Evolutionary conservation across 2,113 vertebrate genomes (phyloP), one percentile per base, ranked within the genome.

Genomic region (Scatophagus argus): DNA sequence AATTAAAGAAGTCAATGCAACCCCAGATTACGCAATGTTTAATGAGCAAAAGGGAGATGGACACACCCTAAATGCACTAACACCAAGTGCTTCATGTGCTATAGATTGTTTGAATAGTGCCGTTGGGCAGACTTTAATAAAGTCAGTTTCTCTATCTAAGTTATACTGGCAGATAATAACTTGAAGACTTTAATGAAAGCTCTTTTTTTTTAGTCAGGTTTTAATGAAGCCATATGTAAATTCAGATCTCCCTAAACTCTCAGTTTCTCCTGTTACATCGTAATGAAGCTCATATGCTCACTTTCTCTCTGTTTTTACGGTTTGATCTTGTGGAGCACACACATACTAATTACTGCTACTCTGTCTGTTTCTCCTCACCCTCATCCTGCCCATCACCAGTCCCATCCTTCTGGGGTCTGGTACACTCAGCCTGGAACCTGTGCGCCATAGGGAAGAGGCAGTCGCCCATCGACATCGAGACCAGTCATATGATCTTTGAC

Each of bases 401-500:
- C 93, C 98, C 98, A 88, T 98, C 97, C 77, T 99, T 99, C 92
- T 99, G 98, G 98, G 98, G 98, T 89, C 94, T 99, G 94, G 98
- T 99, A 89, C 98, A 99, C 94, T 99, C 98, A 34, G 98, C 97
- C 77, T 99, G 98, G 98, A 99, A 98, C 87, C 95, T 99, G 80
- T 99, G 98, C 89, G 97, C 98, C 55, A 98, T 98, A 56, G 98
- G 98, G 64, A 99, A 99, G 92, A 95, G 97, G 38, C 98, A 99
- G 92, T 99, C 98, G 2, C 97, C 98, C 34, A 96, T 99, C 84
- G 97, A 99, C 94, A 97, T 99, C 55, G 98, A 99, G 93, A 99
- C 98, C 88, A 98, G 97, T 89, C 97, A 97, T 94, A 97, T 99
- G 98, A 99, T 99, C 92, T 99, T 98, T 64, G 98, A 99, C 85